Percentiles rank a stretch among this genome's conserved stretches.
Evolutionary conservation across 2,113 vertebrate genomes (phyloP).

Genomic region (Stercorarius parasiticus): DNA sequence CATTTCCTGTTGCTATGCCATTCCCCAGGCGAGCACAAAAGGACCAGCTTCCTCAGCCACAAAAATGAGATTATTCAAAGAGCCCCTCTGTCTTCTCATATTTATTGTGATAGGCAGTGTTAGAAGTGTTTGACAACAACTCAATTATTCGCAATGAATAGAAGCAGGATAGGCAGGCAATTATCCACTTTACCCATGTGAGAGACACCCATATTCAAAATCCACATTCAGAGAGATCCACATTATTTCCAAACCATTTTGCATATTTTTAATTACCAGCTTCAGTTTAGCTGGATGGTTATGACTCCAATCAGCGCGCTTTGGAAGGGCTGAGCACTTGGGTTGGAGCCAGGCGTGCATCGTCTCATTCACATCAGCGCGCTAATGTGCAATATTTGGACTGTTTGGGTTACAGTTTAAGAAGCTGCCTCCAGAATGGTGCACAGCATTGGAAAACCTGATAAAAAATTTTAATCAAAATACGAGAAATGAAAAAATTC

Average conservation of each 20-base stretch:
- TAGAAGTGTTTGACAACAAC: constrained; percentile 70
- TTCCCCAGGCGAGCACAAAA: constrained; percentile 49
- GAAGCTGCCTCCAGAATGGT: neutral
- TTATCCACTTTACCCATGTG: constrained; percentile 62
- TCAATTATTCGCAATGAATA: constrained; percentile 60
- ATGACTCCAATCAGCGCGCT: constrained; percentile 54
- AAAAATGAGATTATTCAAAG: constrained; percentile 54
- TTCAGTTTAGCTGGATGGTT: constrained; percentile 38
- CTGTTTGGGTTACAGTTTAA: neutral
- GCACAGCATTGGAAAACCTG: neutral
- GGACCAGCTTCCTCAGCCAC: constrained; percentile 39
- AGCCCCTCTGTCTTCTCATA: constrained; percentile 26
- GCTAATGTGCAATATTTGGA: neutral
- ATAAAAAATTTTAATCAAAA: neutral
- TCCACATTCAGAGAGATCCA: constrained; percentile 34
- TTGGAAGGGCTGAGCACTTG: constrained; percentile 55
- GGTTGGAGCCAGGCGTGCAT: neutral
- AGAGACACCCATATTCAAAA: constrained; percentile 61
- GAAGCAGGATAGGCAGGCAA: constrained; percentile 59
- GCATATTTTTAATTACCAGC: constrained; percentile 70
- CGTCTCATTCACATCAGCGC: neutral
- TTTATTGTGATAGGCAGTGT: constrained; percentile 61
- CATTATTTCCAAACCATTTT: constrained; percentile 55
- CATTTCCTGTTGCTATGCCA: constrained; percentile 59
- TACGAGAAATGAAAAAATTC: neutral